Conservation (phyloP, 2,797 vertebrate genomes). For the Stomatorhinus walkeri region DNA sequence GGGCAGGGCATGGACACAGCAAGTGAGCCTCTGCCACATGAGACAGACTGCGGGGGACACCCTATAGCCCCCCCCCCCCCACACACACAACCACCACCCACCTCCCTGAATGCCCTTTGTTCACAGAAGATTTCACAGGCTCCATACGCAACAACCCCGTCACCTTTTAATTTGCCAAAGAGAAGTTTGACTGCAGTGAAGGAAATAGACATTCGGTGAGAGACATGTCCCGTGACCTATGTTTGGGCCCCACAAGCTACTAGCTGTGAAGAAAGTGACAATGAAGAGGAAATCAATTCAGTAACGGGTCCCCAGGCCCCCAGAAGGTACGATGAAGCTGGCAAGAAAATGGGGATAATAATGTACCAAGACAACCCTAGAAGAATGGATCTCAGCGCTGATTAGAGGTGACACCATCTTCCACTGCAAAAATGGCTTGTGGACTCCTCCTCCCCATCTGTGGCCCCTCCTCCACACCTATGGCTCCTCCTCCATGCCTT, state of each 20-base stretch:
- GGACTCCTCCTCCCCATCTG: slow-evolving; percentile 9
- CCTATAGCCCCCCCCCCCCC: slow-evolving; percentile 36
- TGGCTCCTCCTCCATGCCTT: not conserved
- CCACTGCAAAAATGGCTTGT: slow-evolving; percentile 53
- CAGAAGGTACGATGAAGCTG: slow-evolving; percentile 41
- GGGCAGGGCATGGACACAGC: slow-evolving; percentile 16
- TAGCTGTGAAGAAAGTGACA: slow-evolving; percentile 34
- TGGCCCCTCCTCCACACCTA: not conserved
- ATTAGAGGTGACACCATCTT: slow-evolving; percentile 29
- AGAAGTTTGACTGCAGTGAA: slow-evolving; percentile 51
- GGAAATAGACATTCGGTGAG: slow-evolving; percentile 42
- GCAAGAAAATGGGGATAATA: slow-evolving; percentile 17
- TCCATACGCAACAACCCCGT: not conserved
- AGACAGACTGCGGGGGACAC: slow-evolving; percentile 54
- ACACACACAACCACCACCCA: slow-evolving; percentile 29
- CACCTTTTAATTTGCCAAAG: slow-evolving; percentile 65
- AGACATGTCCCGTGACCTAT: slow-evolving; percentile 39
- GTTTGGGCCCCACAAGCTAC: slow-evolving; percentile 19
- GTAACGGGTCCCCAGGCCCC: slow-evolving; percentile 43
- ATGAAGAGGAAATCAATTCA: slow-evolving; percentile 50
- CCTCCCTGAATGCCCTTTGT: not conserved
- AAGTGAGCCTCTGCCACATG: slow-evolving; percentile 41
- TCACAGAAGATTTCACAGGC: not conserved
- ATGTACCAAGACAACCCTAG: slow-evolving; percentile 29
- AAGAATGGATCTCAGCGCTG: slow-evolving; percentile 42